Evolutionary conservation across 2,888 invertebrate genomes (phyloP).

Genomic region (Perdita meconis): DNA sequence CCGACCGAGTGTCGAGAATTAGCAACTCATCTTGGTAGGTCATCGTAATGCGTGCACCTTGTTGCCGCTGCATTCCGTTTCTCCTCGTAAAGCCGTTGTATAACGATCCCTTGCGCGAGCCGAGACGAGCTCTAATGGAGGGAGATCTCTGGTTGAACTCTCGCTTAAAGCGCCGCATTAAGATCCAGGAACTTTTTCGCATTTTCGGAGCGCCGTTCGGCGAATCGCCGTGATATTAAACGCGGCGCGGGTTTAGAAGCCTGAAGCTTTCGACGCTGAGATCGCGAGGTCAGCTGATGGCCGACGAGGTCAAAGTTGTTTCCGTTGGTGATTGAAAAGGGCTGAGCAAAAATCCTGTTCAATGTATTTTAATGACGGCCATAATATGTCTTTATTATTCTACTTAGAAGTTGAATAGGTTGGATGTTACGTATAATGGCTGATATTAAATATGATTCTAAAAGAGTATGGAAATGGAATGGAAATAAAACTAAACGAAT

Average conservation of each 20-base stretch:
- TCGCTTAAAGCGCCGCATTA: neutral
- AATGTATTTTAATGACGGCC: too few relatives aligned
- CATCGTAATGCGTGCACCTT: constrained; percentile 41
- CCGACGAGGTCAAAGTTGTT: too few relatives aligned
- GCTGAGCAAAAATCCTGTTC: too few relatives aligned
- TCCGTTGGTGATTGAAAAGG: too few relatives aligned
- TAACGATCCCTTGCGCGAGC: constrained; percentile 30
- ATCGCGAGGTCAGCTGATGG: neutral
- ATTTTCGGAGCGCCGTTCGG: neutral
- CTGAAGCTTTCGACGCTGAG: neutral
- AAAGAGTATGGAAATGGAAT: too few relatives aligned
- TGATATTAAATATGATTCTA: too few relatives aligned
- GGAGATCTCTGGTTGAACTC: neutral
- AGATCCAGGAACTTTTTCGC: neutral
- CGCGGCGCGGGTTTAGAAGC: neutral
- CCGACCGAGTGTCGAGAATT: constrained; percentile 28
- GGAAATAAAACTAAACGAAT: too few relatives aligned
- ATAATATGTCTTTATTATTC: too few relatives aligned
- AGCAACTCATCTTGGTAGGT: constrained; percentile 44
- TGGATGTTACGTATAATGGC: too few relatives aligned
- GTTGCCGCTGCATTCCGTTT: constrained; percentile 19
- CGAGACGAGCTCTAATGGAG: constrained; percentile 20
- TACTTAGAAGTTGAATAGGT: too few relatives aligned
- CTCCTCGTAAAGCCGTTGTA: constrained; percentile 37
- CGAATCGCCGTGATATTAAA: neutral